These are phyloP conservation scores for Hydropotes inermis DNA, from an alignment of 2,113 vertebrate genomes.

Conservation along the genomic window DNA sequence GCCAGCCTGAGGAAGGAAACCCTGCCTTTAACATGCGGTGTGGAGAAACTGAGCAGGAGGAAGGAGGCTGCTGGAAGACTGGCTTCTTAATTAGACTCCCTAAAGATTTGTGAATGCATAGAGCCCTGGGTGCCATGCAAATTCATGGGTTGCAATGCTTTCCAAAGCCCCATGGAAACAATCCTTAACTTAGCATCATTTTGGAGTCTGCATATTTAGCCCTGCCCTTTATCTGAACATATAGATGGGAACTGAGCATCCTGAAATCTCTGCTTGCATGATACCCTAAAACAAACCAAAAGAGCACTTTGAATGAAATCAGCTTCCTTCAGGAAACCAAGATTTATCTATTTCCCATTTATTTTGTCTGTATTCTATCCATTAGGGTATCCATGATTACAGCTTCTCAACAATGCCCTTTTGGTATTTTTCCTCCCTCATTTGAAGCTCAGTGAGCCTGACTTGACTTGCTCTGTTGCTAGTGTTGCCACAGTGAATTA, in stretches of 20 bases:
- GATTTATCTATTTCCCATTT: slow-evolving; percentile 3
- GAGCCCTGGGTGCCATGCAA: not conserved
- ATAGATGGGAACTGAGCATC: not conserved
- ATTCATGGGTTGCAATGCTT: not conserved
- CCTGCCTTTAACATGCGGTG: not conserved
- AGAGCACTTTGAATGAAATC: not conserved
- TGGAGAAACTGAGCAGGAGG: not conserved
- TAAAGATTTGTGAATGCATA: not conserved
- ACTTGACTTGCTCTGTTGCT: slow-evolving; percentile 64
- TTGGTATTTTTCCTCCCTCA: slow-evolving; percentile 33
- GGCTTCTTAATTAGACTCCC: not conserved
- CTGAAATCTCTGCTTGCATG: not conserved
- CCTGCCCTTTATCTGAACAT: not conserved
- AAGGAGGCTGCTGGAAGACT: not conserved
- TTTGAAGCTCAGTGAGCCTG: slow-evolving; percentile 62
- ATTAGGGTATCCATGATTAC: not conserved
- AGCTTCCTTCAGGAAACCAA: not conserved
- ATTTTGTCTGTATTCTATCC: not conserved
- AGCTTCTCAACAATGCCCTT: slow-evolving; percentile 37
- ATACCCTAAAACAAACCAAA: not conserved
- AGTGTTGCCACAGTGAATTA: slow-evolving; percentile 66
- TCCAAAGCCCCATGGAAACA: not conserved
- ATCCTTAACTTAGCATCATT: not conserved
- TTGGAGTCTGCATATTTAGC: not conserved
- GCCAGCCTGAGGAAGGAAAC: not conserved